These are phyloP conservation scores for Platyrinchus mystaceus DNA, from an alignment of 2,797 vertebrate genomes.

Conservation along the genomic window DNA sequence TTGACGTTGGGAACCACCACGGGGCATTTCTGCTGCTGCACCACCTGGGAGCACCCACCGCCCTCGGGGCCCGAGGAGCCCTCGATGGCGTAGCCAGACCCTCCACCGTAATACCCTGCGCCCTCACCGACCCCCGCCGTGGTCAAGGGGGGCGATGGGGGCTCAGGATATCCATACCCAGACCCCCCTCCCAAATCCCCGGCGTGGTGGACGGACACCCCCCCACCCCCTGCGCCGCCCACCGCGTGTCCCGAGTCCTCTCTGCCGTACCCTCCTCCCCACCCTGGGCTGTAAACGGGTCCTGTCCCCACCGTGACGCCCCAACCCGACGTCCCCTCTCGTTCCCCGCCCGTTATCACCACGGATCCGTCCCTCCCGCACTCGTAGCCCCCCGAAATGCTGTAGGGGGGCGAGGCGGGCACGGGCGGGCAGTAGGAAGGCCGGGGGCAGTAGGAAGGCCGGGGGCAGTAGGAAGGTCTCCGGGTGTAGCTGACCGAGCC, in stretches of 20 bases:
- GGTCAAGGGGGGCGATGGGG: fast-evolving
- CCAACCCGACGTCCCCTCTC: fast-evolving
- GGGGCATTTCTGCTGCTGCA: slow-evolving; percentile 38
- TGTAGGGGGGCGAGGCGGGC: fast-evolving
- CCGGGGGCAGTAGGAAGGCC: not conserved
- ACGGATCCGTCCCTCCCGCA: fast-evolving
- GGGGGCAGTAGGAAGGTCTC: not conserved
- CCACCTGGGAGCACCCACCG: not conserved
- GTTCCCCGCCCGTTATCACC: fast-evolving
- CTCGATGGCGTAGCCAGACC: fast-evolving
- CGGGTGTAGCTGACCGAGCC: not conserved
- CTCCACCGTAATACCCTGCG: fast-evolving
- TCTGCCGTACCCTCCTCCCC: fast-evolving
- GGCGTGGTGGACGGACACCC: fast-evolving
- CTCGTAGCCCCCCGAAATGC: not conserved
- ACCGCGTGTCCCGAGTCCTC: not conserved
- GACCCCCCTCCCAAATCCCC: not conserved
- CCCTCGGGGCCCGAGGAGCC: not conserved
- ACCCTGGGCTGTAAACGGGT: fast-evolving
- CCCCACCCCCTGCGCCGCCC: not conserved
- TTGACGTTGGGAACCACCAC: not conserved
- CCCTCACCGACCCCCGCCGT: fast-evolving
- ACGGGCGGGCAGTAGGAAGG: not conserved
- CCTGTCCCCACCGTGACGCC: fast-evolving
- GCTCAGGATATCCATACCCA: fast-evolving